These are phyloP conservation scores for Zaprionus vittiger DNA, from an alignment of 1,140 invertebrate species.

Conservation along the genomic window DNA sequence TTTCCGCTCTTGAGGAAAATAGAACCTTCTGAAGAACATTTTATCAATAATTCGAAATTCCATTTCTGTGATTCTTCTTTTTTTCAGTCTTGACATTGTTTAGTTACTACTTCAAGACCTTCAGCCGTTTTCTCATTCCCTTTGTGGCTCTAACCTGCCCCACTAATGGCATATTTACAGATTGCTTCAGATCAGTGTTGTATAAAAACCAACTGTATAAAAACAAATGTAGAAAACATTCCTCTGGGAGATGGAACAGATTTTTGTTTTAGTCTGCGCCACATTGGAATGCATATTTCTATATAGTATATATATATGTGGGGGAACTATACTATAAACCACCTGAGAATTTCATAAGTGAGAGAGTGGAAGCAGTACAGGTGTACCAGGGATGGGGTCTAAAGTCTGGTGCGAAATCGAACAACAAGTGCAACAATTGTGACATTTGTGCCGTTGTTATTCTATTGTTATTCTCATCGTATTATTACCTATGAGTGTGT, in stretches of 20 bases:
- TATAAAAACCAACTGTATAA: conserved; percentile 46
- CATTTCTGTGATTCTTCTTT: not conserved
- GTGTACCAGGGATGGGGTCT: not conserved
- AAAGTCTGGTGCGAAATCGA: conserved; percentile 7
- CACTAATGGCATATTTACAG: conserved; percentile 22
- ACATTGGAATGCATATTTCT: conserved; percentile 42
- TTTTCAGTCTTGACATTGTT: not conserved
- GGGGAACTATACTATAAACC: conserved; percentile 45
- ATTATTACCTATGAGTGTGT: conserved; percentile 29
- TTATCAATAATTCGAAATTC: not conserved
- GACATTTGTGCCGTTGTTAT: conserved; percentile 43
- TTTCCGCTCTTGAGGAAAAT: not conserved
- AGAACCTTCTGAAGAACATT: not conserved
- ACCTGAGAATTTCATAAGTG: conserved; percentile 68
- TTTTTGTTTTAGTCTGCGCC: conserved; percentile 40
- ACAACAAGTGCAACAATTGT: conserved; percentile 48
- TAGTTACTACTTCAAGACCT: not conserved
- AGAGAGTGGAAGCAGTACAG: not conserved
- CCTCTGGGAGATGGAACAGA: conserved; percentile 60
- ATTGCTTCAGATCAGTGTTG: not conserved
- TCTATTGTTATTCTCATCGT: conserved; percentile 15
- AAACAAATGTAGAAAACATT: conserved; percentile 68
- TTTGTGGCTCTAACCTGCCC: conserved; percentile 24
- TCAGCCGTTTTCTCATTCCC: not conserved
- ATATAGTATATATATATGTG: not conserved